Evolutionary conservation across 2,888 invertebrate genomes (phyloP).

Genomic region (Hypomecis punctinalis): DNA sequence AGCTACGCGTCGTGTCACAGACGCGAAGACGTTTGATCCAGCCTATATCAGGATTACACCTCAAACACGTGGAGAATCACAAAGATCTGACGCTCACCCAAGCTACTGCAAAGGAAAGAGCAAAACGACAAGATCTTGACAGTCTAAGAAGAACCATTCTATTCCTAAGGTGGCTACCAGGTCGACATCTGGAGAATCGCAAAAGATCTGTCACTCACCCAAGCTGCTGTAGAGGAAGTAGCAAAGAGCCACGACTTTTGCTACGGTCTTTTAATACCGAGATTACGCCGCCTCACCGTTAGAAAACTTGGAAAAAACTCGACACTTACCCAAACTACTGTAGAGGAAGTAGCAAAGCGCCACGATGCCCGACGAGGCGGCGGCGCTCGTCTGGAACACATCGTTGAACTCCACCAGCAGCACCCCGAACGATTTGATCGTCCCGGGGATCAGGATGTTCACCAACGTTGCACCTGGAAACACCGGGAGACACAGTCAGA

Average conservation of each 20-base stretch:
- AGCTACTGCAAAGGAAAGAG: constrained; percentile 94
- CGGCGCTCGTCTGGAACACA: constrained; percentile 89
- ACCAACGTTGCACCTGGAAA: constrained; percentile 90
- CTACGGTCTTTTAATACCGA: too few species aligned
- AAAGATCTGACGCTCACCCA: too few species aligned
- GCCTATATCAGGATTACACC: too few species aligned
- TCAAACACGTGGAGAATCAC: too few species aligned
- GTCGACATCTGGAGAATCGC: too few species aligned
- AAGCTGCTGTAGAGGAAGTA: constrained; percentile 89
- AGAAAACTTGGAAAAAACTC: too few species aligned
- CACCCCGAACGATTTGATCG: constrained; percentile 95
- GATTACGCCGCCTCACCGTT: too few species aligned
- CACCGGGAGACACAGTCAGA: not conserved
- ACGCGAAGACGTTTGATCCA: too few species aligned
- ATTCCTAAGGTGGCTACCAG: too few species aligned
- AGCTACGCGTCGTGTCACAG: too few species aligned
- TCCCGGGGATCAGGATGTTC: constrained; percentile 94
- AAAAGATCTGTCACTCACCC: constrained; percentile 80
- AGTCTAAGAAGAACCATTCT: too few species aligned
- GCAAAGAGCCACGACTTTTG: constrained; percentile 94
- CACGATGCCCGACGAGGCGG: constrained; percentile 93
- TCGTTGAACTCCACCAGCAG: constrained; percentile 92
- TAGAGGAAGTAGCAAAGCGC: constrained; percentile 94
- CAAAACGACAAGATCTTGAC: constrained; percentile 88
- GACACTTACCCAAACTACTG: too few species aligned